Base-by-base conservation (phyloP, 2,888 invertebrate species). In the Rhorus exstirpatorius region DNA sequence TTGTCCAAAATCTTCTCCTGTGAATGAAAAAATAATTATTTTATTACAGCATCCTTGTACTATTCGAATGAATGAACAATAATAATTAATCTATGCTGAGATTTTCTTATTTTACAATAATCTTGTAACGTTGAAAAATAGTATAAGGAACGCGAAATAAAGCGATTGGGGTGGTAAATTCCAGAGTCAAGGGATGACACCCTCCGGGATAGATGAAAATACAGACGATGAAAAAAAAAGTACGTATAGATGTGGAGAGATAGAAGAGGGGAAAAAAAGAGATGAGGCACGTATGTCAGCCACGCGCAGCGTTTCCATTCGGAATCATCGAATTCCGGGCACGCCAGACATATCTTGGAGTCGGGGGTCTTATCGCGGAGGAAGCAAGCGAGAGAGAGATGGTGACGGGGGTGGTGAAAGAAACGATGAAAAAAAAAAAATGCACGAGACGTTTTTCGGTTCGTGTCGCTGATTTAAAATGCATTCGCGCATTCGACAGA, bases 241-340 rank as follows among this genome's bases (percentile, higher is more conserved):
- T 19, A 53, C 46, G 46, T 12, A 44, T 35, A 55, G 38, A 53
- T 17, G 7, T 1, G 7, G 10, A 24, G 53, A 51, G 49, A 74
- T 10, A 51, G 12, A 35, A 74, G 17, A 41, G 21, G 7, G 26
- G 46, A 51, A n/a, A 31, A 12, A 46, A 70, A 46, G 12, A 51
- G 3, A 8, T 26, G 38, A 60, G 41, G 17, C 21, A 17, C 65
- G 61, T 71, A 60, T 65, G 60, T 74, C 67, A 31, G 49, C 26
- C 26, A 35, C 38, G 55, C 67, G 58, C 49, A 58, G 63, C 44
- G 38, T 53, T 55, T 51, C 67, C 61, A 63, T 81, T 74, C 60
- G 49, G 46, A 68, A 46, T 74, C 78, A 78, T 81, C 81, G 78
- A 78, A 81, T 81, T 81, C 81, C 70, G n/a, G 24, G 78, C 81